A percentile compares a stretch with the other conserved stretches of the same genome.
Evolutionary conservation across 2,797 vertebrate genomes (phyloP).

Genomic region (Oreochromis mossambicus): DNA sequence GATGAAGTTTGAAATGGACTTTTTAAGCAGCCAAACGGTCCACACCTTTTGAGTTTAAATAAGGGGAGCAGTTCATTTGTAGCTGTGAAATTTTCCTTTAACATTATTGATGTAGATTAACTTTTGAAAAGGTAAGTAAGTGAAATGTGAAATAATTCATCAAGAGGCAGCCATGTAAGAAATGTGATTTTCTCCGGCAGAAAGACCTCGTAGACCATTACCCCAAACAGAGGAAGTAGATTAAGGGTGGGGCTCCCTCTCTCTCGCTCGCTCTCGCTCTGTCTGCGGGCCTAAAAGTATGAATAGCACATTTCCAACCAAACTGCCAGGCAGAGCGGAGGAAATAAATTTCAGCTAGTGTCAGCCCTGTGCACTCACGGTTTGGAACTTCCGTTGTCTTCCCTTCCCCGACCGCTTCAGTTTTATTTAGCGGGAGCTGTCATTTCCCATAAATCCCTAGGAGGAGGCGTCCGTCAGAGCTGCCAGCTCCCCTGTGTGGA

Average conservation of each 20-base stretch:
- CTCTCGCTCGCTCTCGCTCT: background rate
- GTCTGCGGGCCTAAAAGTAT: slow-evolving; percentile 17
- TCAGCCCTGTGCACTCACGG: slow-evolving; percentile 31
- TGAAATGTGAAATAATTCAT: slow-evolving; percentile 76
- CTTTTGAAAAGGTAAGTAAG: slow-evolving; percentile 74
- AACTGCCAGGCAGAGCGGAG: slow-evolving; percentile 35
- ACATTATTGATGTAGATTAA: slow-evolving; percentile 70
- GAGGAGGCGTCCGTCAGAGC: slow-evolving; percentile 75
- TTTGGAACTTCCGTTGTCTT: slow-evolving; percentile 48
- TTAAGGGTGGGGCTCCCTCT: slow-evolving; percentile 38
- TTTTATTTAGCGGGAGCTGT: slow-evolving; percentile 81
- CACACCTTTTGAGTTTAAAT: slow-evolving; percentile 54
- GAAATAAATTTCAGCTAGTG: slow-evolving; percentile 55
- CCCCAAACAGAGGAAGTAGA: slow-evolving; percentile 59
- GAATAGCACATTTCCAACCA: slow-evolving; percentile 53
- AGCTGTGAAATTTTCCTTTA: slow-evolving; percentile 53
- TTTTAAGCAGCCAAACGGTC: slow-evolving; percentile 47
- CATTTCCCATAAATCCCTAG: slow-evolving; percentile 80
- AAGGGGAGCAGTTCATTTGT: slow-evolving; percentile 62
- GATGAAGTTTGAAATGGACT: slow-evolving; percentile 65
- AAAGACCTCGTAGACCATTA: slow-evolving; percentile 57
- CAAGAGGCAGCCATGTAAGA: slow-evolving; percentile 69
- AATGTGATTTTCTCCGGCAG: slow-evolving; percentile 60
- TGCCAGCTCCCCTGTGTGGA: slow-evolving; percentile 74
- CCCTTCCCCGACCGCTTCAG: slow-evolving; percentile 41